Evolutionary conservation across 2,888 invertebrate genomes (phyloP), one percentile per base, ranked within the genome.

Genomic region (Parnassius glacialis): DNA sequence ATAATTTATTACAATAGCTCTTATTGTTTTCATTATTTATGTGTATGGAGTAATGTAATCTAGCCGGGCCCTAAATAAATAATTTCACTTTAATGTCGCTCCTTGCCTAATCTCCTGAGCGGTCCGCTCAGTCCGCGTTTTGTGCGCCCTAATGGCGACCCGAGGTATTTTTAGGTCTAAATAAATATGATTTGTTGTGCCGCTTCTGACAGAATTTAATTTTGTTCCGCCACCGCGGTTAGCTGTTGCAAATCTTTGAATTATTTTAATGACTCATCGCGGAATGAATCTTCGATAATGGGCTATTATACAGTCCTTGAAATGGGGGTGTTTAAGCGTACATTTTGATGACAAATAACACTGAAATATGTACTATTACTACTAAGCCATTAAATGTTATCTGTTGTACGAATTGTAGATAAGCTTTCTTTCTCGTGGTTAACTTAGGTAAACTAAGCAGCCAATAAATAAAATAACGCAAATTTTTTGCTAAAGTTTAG

Each of bases 21-120:
- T 91, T 91, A 92, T 90, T 92, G 90, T 90, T 90, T 92, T 90
- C 84, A 85, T 90, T 91, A 91, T 90, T 90, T 90, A 91, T 91
- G 90, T 90, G 87, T 90, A 90, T 90, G 90, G 87, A 90, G 90
- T 90, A 90, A 90, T 90, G 88, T 91, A 91, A 90, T 90, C 91
- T 91, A 90, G 90, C 85, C 79, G 84, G 82, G 84, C 79, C 90
- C 90, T 90, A 90, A 90, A 91, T 91, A 91, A 91, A 91, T 91
- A 90, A 90, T 91, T 90, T 85, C 84, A 83, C 87, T 91, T 89
- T 90, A 91, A 90, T 90, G 90, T 90, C 90, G 80, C 87, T 89
- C 85, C 90, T 90, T 90, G 89, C 89, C 87, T 91, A 91, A 91
- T 91, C 91, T 90, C 90, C 84, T 78, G 84, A 79, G 81, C 85